A percentile compares a stretch with the other conserved stretches of the same genome.
Evolutionary conservation across 2,113 vertebrate species (phyloP).

Genomic region (Cygnus buccinator): DNA sequence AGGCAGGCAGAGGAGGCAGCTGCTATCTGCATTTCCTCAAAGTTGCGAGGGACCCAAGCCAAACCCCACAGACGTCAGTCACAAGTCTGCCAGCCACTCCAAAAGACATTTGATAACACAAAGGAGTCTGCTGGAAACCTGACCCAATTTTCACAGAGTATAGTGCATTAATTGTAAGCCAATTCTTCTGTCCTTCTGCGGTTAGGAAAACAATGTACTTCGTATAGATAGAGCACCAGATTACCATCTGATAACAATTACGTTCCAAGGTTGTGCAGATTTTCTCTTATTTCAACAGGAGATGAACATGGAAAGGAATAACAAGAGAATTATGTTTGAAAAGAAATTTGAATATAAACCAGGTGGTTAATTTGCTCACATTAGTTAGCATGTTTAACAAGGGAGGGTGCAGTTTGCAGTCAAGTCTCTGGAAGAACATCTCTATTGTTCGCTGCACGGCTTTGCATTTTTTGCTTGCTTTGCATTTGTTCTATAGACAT

Average conservation of each 20-base stretch:
- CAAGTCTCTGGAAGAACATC: slow-evolving; percentile 23
- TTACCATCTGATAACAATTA: not conserved
- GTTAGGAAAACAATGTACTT: not conserved
- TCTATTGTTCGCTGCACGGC: not conserved
- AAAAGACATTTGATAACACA: not conserved
- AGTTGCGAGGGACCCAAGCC: not conserved
- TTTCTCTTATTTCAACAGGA: not conserved
- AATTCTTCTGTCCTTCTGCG: not conserved
- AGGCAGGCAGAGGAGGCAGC: not conserved
- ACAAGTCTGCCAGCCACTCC: not conserved
- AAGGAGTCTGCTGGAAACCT: not conserved
- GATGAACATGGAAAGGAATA: slow-evolving; percentile 2
- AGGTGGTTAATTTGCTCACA: slow-evolving; percentile 51
- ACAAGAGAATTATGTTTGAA: not conserved
- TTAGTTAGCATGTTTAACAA: slow-evolving; percentile 46
- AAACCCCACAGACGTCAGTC: not conserved
- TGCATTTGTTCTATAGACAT: not conserved
- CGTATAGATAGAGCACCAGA: not conserved
- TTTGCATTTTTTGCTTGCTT: not conserved
- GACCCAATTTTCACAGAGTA: not conserved
- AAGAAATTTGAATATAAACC: slow-evolving; percentile 14
- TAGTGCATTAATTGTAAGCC: not conserved
- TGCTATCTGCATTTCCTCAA: not conserved
- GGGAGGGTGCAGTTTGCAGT: not conserved
- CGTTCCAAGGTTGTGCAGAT: not conserved